Percentiles rank a stretch among this genome's conserved stretches.
Conservation (phyloP, 2,797 vertebrate genomes). For the Dryobates pubescens region DNA sequence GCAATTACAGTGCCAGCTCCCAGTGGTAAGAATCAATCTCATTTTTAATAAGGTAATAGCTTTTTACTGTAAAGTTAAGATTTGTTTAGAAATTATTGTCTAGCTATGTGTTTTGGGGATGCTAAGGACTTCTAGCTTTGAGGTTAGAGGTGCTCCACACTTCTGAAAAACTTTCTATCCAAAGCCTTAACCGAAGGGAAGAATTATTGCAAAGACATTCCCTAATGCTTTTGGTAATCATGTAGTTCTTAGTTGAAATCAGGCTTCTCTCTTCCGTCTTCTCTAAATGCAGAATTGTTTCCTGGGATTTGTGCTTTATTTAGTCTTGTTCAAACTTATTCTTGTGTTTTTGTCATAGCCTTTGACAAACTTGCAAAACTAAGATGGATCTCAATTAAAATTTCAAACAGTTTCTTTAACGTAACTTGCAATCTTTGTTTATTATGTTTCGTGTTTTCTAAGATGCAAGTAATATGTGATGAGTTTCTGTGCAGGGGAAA, state of each 20-base stretch:
- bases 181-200: slow-evolving; percentile 28
- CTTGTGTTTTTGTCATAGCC: not conserved
- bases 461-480: not conserved
- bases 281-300: not conserved
- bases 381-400: slow-evolving; percentile 21
- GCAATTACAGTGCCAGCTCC: not conserved
- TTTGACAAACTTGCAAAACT: slow-evolving; percentile 20
- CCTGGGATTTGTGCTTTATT: not conserved
- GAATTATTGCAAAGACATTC: not conserved
- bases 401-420: not conserved
- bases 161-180: not conserved
- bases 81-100: not conserved
- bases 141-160: not conserved
- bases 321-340: not conserved
- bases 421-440: not conserved
- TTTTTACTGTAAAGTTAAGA: not conserved
- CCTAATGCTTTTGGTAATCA: not conserved
- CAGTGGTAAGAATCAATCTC: not conserved
- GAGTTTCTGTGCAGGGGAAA: not conserved
- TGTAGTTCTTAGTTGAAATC: not conserved
- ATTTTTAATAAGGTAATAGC: not conserved
- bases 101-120: not conserved
- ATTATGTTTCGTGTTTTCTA: not conserved
- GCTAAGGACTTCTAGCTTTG: not conserved
- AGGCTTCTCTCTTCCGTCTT: not conserved